Base-by-base conservation (phyloP, 2,113 vertebrate species). In the Coregonus clupeaformis region DNA sequence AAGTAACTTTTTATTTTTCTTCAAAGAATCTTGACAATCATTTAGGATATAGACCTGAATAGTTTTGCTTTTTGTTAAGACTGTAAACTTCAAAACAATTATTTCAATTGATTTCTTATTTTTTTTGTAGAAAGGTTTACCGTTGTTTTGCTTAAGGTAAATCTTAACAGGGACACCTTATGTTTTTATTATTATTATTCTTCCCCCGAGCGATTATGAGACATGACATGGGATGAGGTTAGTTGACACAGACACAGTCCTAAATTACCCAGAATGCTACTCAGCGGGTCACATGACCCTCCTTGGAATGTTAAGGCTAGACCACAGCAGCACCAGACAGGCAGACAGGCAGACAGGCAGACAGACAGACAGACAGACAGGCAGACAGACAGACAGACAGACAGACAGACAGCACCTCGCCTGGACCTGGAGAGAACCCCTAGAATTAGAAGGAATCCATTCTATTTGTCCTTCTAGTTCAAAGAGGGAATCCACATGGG, bases 1-100 rank as follows among this genome's bases (percentile, higher is more conserved):
- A 86, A 85, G 81, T 86, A 95, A 93, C 84, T 82, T 80, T 78
- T 32, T 36, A 0, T 36, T 36, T 42, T 57, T 76, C 71, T 66
- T 82, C 79, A 83, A 86, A 93, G 94, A 94, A 94, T 94, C 82
- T 42, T 42, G 36, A 42, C 86, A 94, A 95, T 92, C 85, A 82
- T 86, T 52, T 84, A 87, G 85, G 91, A 92, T 92, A 89, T 69
- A 93, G 89, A 94, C 91, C 92, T 95, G 93, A 94, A 91, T 94
- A 92, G 91, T 93, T 92, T 82, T 81, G 82, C 82, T 83, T 88
- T 85, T 52, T 85, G 70, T 27, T 87, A 92, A 91, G 85, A 92
- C 77, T 94, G 91, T 94, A 95, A 94, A 94, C 87, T 89, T 91
- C 76, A 82, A 84, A 80, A 79, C 80, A 11, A 42, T 12, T 42